These are phyloP conservation scores for Caenorhabditis sp. DNA, from an alignment of 2,888 invertebrate species.

Conservation along the genomic window DNA sequence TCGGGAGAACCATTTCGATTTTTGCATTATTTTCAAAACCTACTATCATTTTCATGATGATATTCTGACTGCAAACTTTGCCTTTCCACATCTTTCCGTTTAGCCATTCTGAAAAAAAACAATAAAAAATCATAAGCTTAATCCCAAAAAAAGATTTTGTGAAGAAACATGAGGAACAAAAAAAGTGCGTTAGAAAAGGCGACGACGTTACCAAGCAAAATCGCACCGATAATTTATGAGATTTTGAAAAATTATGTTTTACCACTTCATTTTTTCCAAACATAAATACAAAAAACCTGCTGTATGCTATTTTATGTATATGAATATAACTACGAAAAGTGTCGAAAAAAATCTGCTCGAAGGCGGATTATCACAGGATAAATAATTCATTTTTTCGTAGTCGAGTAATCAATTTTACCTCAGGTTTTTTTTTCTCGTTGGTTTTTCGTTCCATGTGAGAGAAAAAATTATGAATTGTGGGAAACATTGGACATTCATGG, in stretches of 20 bases:
- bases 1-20: too few species aligned
- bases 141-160: not conserved
- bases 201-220: not conserved
- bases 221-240: not conserved
- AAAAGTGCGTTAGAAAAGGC: not conserved
- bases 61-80: not conserved
- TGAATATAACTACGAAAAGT: not conserved
- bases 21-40: not conserved
- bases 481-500: slow-evolving; percentile 5
- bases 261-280: too few species aligned
- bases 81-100: not conserved
- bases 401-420: slow-evolving; percentile 1
- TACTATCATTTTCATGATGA: slow-evolving; percentile 2
- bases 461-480: slow-evolving; percentile 8
- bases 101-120: not conserved
- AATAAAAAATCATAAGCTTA: not conserved
- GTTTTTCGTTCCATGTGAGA: too few species aligned
- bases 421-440: slow-evolving; percentile 25
- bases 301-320: too few species aligned
- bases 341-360: not conserved
- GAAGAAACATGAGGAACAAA: not conserved
- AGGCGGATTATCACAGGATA: not conserved
- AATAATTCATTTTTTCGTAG: not conserved
- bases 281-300: not conserved
- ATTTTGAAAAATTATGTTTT: too few species aligned